Evolutionary conservation across 2,797 vertebrate genomes (phyloP).

Genomic region (Platalea minor): DNA sequence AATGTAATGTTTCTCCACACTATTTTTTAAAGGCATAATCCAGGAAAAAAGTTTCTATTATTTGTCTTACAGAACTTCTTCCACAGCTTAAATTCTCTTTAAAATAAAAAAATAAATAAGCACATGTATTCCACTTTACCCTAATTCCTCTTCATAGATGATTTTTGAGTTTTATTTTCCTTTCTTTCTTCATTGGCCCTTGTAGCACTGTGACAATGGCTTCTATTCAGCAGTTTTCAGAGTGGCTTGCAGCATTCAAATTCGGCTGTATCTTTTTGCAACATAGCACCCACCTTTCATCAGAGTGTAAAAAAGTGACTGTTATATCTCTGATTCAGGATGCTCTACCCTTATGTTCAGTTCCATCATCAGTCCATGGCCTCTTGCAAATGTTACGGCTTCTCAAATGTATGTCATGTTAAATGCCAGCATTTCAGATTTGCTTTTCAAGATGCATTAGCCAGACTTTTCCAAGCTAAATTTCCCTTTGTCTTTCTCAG

Average conservation of each 20-base stretch:
- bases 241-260: background rate
- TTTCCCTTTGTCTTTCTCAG: constrained; percentile 13
- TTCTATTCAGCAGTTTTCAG: background rate
- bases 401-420: background rate
- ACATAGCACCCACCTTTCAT: background rate
- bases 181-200: background rate
- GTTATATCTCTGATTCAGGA: background rate
- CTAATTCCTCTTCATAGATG: background rate
- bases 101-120: background rate
- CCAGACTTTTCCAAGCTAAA: background rate
- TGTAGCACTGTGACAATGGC: background rate
- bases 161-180: background rate
- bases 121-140: background rate
- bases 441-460: background rate
- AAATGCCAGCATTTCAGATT: constrained; percentile 30
- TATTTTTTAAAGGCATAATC: background rate
- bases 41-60: background rate
- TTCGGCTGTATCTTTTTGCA: background rate
- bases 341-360: background rate
- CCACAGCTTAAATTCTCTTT: background rate
- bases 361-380: background rate
- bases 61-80: background rate
- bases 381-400: background rate
- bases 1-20: background rate
- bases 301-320: background rate